Conservation (phyloP, 2,888 invertebrate species). For the Matsumyia berberina region DNA sequence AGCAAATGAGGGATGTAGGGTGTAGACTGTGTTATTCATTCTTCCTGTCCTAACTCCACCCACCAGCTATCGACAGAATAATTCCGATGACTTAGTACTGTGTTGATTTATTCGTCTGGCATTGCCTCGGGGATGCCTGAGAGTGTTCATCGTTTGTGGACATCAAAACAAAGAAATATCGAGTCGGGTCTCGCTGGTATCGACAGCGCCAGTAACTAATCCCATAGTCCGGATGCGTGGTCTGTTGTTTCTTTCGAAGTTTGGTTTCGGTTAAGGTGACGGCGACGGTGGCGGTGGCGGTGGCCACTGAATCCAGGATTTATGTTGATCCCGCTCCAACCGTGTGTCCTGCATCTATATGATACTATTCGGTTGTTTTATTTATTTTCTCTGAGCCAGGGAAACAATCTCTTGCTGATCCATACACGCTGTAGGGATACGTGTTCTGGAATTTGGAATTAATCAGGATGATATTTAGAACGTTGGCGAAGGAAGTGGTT, state of each 20-base stretch:
- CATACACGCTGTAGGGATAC: neutral
- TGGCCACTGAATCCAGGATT: slow-evolving; percentile 16
- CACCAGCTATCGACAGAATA: slow-evolving; percentile 38
- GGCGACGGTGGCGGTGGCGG: neutral
- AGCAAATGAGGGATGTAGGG: neutral
- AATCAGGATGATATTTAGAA: slow-evolving; percentile 44
- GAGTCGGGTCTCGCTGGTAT: neutral
- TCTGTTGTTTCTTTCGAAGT: slow-evolving; percentile 19
- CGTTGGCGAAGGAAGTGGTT: neutral
- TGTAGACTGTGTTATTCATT: neutral
- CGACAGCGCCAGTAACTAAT: slow-evolving; percentile 4
- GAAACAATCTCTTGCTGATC: neutral
- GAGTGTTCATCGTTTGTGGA: neutral
- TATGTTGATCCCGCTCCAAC: slow-evolving; percentile 31
- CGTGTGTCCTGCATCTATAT: slow-evolving; percentile 14
- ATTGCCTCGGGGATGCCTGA: neutral
- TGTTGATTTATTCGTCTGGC: slow-evolving; percentile 49
- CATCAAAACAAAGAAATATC: neutral
- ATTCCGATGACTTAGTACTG: slow-evolving; percentile 43
- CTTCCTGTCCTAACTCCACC: neutral
- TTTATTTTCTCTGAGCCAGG: slow-evolving; percentile 4
- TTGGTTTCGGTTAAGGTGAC: slow-evolving; percentile 4
- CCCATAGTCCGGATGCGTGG: slow-evolving; percentile 14
- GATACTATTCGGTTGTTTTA: slow-evolving; percentile 7
- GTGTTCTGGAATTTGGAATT: slow-evolving; percentile 27